Evolutionary conservation across 2,888 invertebrate species (phyloP).

Genomic region (Hecatera dysodea): DNA sequence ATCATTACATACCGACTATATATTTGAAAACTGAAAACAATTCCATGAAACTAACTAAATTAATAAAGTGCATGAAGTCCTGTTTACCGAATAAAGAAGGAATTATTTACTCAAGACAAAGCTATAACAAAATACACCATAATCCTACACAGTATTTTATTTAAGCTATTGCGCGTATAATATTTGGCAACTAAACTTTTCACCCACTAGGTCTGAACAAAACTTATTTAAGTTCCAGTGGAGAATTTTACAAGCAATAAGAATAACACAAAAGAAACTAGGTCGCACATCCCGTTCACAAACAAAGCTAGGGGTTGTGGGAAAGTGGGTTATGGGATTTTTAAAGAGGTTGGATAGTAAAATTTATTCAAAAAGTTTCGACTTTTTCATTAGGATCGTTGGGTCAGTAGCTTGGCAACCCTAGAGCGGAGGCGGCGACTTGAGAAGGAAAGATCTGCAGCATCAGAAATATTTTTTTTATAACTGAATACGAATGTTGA

Average conservation of each 20-base stretch:
- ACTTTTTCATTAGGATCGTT: constrained; percentile 40
- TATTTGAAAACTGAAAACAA: background rate
- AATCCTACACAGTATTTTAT: constrained; percentile 24
- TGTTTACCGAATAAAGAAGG: background rate
- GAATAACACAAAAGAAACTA: constrained; percentile 52
- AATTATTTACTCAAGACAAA: constrained; percentile 5
- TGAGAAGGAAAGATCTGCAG: constrained; percentile 62
- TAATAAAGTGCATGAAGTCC: background rate
- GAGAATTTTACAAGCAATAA: constrained; percentile 50
- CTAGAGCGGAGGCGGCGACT: constrained; percentile 60
- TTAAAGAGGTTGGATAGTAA: constrained; percentile 38
- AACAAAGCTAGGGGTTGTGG: constrained; percentile 43
- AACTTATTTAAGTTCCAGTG: constrained; percentile 48
- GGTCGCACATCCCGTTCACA: constrained; percentile 49
- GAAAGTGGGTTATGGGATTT: constrained; percentile 46
- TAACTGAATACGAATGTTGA: constrained; percentile 65
- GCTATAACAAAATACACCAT: constrained; percentile 9
- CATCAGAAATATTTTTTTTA: constrained; percentile 67
- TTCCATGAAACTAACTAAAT: background rate
- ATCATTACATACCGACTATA: no score
- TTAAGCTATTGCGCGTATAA: constrained; percentile 36
- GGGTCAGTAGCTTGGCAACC: constrained; percentile 59
- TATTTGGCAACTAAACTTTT: constrained; percentile 51
- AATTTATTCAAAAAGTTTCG: constrained; percentile 47
- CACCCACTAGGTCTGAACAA: constrained; percentile 38